phyloP scores from a whole-genome alignment of 1,140 invertebrate genomes.

The Ptiloglossa arizonensis region DNA sequence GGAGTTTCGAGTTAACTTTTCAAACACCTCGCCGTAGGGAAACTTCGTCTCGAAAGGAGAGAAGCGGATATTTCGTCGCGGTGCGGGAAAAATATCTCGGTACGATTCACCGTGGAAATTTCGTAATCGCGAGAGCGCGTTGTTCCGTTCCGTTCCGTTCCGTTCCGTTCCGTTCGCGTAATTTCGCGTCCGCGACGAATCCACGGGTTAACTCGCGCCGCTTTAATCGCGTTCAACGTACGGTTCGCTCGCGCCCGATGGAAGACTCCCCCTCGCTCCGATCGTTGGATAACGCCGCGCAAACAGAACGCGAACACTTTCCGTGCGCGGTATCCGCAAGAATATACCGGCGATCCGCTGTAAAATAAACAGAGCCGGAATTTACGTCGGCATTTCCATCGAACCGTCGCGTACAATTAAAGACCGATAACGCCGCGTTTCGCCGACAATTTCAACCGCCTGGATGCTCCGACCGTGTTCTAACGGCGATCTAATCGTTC shows the following conservation, averaged over 20 bases:
- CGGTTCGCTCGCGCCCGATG: background rate
- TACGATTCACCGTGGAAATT: too few species aligned
- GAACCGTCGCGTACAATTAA: conserved; percentile 16
- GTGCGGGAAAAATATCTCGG: too few species aligned
- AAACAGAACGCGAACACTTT: background rate
- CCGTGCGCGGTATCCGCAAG: background rate
- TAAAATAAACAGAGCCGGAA: conserved; percentile 24
- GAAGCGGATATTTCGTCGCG: too few species aligned
- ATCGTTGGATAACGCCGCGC: background rate
- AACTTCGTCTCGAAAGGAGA: too few species aligned
- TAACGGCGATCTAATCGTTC: conserved; percentile 61
- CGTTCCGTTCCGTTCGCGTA: too few species aligned
- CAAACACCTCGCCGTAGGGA: too few species aligned
- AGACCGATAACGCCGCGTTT: conserved; percentile 33
- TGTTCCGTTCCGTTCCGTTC: too few species aligned
- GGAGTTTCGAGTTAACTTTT: too few species aligned
- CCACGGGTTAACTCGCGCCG: too few species aligned
- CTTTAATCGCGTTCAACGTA: conserved; percentile 1
- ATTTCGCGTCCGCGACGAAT: too few species aligned
- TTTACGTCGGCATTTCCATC: conserved; percentile 22
- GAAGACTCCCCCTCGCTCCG: background rate
- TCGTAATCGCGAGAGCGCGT: too few species aligned
- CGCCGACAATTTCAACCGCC: conserved; percentile 29
- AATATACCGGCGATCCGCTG: conserved; percentile 23
- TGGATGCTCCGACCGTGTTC: conserved; percentile 66